A percentile compares a stretch with the other conserved stretches of the same genome.
Conservation (phyloP, 2,888 invertebrate genomes). For the Apamea anceps region DNA sequence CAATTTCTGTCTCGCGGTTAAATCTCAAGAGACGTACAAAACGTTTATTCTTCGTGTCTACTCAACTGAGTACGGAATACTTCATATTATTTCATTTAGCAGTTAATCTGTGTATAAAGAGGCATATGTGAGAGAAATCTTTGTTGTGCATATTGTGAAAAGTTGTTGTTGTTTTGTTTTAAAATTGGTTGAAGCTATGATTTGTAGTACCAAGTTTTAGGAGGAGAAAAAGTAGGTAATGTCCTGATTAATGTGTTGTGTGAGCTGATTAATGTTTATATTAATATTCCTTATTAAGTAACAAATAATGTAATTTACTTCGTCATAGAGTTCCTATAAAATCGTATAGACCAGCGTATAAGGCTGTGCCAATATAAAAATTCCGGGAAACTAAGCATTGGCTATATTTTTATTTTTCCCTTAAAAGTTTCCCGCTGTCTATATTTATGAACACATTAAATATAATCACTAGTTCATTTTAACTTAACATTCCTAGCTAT, state of each 20-base stretch:
- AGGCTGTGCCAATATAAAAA: conserved; percentile 3
- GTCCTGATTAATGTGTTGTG: too few species aligned
- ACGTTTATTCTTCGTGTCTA: conserved; percentile 59
- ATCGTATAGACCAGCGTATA: neutral
- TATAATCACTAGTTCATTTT: conserved; percentile 41
- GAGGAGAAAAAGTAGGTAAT: neutral
- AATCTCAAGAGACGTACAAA: conserved; percentile 61
- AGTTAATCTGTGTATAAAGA: conserved; percentile 46
- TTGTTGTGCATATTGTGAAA: neutral
- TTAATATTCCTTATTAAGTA: neutral
- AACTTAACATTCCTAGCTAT: conserved; percentile 40
- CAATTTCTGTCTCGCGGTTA: conserved; percentile 65
- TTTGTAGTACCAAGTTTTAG: too few species aligned
- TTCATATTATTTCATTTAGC: conserved; percentile 56
- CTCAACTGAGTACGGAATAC: conserved; percentile 44
- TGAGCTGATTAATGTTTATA: neutral
- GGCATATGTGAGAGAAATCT: conserved; percentile 5
- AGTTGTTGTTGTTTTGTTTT: conserved; percentile 5
- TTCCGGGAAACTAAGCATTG: neutral
- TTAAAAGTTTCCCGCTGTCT: conserved; percentile 15
- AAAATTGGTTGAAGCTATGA: neutral
- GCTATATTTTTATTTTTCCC: conserved; percentile 23
- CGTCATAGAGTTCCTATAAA: neutral
- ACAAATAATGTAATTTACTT: neutral
- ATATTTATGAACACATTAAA: conserved; percentile 55